A percentile compares a stretch with the other conserved stretches of the same genome.
phyloP scores from a whole-genome alignment of 2,797 vertebrate genomes.

The Liasis olivaceus region DNA sequence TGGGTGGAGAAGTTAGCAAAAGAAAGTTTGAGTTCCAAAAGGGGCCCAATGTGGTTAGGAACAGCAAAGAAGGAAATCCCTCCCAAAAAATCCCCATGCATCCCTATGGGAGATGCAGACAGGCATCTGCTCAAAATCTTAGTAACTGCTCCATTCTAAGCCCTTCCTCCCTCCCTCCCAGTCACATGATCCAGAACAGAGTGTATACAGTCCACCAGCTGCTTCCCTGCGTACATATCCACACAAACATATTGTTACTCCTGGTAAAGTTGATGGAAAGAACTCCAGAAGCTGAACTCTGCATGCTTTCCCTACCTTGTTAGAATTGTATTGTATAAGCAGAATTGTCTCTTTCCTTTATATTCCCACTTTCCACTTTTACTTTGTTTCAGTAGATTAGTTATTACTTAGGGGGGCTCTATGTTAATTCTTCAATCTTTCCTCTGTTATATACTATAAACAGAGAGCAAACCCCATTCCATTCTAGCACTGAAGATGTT shows the following conservation, averaged over 20 bases:
- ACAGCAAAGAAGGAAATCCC: not conserved
- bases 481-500: no score
- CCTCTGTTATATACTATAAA: not conserved
- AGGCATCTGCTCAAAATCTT: not conserved
- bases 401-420: not conserved
- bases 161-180: not conserved
- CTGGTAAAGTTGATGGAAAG: not conserved
- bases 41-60: not conserved
- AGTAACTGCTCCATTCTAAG: not conserved
- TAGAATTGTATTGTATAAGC: not conserved
- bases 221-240: not conserved
- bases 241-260: not conserved
- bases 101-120: not conserved
- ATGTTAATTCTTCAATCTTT: not conserved
- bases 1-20: not conserved
- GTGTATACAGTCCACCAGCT: not conserved
- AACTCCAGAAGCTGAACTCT: not conserved
- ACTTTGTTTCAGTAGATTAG: not conserved
- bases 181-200: not conserved
- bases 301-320: not conserved
- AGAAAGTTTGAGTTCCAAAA: not conserved
- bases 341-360: not conserved
- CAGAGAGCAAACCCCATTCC: no score
- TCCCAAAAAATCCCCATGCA: not conserved
- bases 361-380: not conserved